phyloP scores from a whole-genome alignment of 1,140 invertebrate species.

The Phymastichus coffea region DNA sequence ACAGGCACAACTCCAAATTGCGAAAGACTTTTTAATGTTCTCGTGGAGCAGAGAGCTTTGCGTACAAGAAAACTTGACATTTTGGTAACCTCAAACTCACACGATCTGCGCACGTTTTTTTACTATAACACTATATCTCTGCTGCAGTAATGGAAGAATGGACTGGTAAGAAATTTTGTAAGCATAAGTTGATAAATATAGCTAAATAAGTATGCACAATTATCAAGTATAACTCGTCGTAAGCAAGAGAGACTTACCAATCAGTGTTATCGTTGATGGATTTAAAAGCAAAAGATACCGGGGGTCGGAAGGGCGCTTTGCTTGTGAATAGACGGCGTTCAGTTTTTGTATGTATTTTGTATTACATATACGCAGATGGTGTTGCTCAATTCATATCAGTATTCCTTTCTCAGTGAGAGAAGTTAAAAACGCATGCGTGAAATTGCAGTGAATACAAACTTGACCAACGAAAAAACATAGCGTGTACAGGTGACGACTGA shows the following conservation, averaged over 20 bases:
- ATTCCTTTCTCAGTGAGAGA: too few species aligned
- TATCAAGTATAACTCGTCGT: too few species aligned
- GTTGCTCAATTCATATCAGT: too few species aligned
- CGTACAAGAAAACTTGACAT: slow-evolving; percentile 35
- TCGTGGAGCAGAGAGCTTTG: slow-evolving; percentile 18
- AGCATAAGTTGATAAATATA: too few species aligned
- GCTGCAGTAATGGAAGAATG: neutral
- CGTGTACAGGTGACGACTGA: neutral
- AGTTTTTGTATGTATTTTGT: too few species aligned
- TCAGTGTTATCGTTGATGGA: neutral
- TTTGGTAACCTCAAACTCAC: slow-evolving; percentile 9
- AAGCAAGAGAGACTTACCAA: slow-evolving; percentile 1
- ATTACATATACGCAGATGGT: too few species aligned
- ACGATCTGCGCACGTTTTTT: neutral
- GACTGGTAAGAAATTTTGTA: too few species aligned
- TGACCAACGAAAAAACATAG: neutral
- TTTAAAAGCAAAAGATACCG: slow-evolving; percentile 6
- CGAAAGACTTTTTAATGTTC: slow-evolving; percentile 38
- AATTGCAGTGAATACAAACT: neutral
- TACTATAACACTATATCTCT: too few species aligned
- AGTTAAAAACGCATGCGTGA: slow-evolving; percentile 10
- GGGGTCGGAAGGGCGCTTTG: neutral
- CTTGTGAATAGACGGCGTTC: too few species aligned
- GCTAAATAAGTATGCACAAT: too few species aligned
- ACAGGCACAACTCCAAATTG: slow-evolving; percentile 39